These are phyloP conservation scores for Steinernema khuongi DNA, from an alignment of 1,140 invertebrate genomes.

Conservation along the genomic window DNA sequence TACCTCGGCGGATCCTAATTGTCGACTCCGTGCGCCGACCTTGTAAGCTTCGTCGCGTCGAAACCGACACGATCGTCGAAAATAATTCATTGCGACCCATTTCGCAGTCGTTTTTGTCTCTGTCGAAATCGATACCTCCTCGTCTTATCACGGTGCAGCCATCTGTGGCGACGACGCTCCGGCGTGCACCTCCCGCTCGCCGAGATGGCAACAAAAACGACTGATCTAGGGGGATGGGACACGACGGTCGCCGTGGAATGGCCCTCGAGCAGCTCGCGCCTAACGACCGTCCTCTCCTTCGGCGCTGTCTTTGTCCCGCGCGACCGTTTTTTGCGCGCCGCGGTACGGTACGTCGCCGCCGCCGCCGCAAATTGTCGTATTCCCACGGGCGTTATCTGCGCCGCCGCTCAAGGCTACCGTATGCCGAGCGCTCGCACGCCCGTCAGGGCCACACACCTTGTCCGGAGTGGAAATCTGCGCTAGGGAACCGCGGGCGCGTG, in stretches of 20 bases:
- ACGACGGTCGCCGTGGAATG: too few species aligned
- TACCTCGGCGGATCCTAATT: constrained; percentile 3
- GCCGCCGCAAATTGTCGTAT: constrained; percentile 6
- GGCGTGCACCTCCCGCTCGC: background rate
- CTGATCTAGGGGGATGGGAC: too few species aligned
- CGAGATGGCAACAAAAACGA: background rate
- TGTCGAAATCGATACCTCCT: constrained; percentile 2
- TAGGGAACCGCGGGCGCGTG: background rate
- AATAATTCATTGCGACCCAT: constrained; percentile 12
- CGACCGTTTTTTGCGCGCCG: background rate
- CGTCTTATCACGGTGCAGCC: background rate
- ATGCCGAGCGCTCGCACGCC: background rate
- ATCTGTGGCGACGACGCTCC: background rate
- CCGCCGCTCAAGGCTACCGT: background rate
- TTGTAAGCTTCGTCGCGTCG: background rate
- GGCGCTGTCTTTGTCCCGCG: constrained; percentile 5
- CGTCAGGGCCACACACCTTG: background rate
- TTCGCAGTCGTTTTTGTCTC: constrained; percentile 12
- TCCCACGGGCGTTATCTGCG: constrained; percentile 8
- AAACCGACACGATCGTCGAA: background rate
- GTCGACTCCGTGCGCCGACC: background rate
- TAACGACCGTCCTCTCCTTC: too few species aligned
- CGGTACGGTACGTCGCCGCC: constrained; percentile 1
- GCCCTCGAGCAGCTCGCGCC: too few species aligned
- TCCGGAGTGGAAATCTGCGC: background rate